Conservation (phyloP, 2,888 invertebrate species). For the Drosophila niveifrons region DNA sequence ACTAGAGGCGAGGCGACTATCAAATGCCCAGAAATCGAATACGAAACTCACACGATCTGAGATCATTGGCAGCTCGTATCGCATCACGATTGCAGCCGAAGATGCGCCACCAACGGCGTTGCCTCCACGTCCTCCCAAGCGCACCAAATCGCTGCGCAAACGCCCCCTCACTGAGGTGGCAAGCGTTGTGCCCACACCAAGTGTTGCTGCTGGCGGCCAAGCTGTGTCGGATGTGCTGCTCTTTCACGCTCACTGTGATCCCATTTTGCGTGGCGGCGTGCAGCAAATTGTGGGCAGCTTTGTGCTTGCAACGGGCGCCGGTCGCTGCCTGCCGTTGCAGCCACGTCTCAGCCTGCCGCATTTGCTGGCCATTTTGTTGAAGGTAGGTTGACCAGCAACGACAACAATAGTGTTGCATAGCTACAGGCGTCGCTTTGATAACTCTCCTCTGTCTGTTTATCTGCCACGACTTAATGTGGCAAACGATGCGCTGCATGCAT, state of each 20-base stretch:
- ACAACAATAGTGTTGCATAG: constrained; percentile 26
- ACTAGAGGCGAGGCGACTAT: constrained; percentile 28
- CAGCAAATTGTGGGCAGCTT: constrained; percentile 85
- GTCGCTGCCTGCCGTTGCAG: constrained; percentile 60
- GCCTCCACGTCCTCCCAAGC: constrained; percentile 77
- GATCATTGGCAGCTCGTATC: constrained; percentile 74
- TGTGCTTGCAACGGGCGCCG: constrained; percentile 74
- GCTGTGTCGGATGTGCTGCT: constrained; percentile 82
- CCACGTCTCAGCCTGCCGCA: constrained; percentile 75
- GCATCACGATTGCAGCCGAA: constrained; percentile 67
- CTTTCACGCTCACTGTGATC: constrained; percentile 84
- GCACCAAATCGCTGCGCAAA: constrained; percentile 81
- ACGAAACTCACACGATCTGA: constrained; percentile 82
- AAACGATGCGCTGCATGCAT: constrained; percentile 50
- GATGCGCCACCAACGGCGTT: constrained; percentile 73
- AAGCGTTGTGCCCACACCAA: constrained; percentile 7
- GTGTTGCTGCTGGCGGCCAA: constrained; percentile 35
- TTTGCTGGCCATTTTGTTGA: constrained; percentile 83
- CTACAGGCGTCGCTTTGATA: constrained; percentile 45
- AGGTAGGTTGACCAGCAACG: constrained; percentile 72
- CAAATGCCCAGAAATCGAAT: constrained; percentile 38
- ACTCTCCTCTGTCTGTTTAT: constrained; percentile 28
- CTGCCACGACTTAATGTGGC: constrained; percentile 51
- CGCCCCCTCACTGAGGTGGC: constrained; percentile 26
- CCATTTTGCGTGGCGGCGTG: constrained; percentile 84